Percentiles rank a stretch among this genome's conserved stretches.
phyloP scores from a whole-genome alignment of 2,888 invertebrate genomes.

The Odontocerum albicorne region DNA sequence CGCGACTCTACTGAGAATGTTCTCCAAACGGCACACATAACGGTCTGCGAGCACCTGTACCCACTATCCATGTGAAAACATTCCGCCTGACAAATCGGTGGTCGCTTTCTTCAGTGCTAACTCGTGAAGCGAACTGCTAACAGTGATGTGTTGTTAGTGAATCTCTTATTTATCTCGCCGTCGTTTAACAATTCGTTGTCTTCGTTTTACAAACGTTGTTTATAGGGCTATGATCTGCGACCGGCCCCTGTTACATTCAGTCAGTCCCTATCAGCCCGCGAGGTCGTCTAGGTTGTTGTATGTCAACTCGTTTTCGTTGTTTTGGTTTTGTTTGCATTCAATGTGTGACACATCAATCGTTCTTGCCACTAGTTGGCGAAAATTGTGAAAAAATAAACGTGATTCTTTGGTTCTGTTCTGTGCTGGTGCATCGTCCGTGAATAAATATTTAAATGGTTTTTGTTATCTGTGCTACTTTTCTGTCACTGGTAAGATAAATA shows the following conservation, averaged over 20 bases:
- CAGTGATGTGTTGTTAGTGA: neutral
- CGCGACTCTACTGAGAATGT: conserved; percentile 23
- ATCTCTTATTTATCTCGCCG: neutral
- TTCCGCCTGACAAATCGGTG: conserved; percentile 16
- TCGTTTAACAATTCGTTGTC: too few species aligned
- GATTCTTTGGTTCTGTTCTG: too few species aligned
- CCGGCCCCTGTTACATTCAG: neutral
- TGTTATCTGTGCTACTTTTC: too few species aligned
- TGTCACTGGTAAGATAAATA: too few species aligned
- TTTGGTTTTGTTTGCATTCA: too few species aligned
- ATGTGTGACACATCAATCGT: too few species aligned
- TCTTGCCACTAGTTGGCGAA: too few species aligned
- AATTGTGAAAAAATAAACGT: too few species aligned
- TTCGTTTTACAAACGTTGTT: too few species aligned
- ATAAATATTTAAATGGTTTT: too few species aligned
- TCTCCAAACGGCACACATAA: conserved; percentile 12
- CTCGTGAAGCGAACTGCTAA: neutral
- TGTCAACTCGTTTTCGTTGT: neutral
- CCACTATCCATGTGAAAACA: conserved; percentile 23
- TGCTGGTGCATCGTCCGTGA: too few species aligned
- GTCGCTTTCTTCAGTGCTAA: conserved; percentile 6
- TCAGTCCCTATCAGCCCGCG: conserved; percentile 10
- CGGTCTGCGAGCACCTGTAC: conserved; percentile 3
- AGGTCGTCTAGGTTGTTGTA: conserved; percentile 1
- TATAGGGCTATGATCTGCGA: too few species aligned